Percentiles rank a stretch among this genome's conserved stretches.
phyloP scores from a whole-genome alignment of 92 coral and sea anemone genomes.

The Pocillopora grandis region DNA sequence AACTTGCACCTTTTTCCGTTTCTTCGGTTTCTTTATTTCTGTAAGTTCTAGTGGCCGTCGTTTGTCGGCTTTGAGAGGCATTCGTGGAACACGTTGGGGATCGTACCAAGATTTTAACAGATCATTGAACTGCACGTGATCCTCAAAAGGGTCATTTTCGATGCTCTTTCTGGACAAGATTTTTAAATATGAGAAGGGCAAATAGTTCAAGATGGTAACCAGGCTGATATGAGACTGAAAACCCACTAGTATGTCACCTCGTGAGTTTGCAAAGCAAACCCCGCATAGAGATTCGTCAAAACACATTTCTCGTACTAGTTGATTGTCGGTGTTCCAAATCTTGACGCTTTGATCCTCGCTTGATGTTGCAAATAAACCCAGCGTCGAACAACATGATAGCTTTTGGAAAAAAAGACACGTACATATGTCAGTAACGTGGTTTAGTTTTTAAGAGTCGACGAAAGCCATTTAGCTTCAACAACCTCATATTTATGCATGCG shows the following conservation, averaged over 20 bases:
- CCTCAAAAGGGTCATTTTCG: slow-evolving; percentile 79
- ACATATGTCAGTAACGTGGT: neutral
- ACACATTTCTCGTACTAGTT: slow-evolving; percentile 84
- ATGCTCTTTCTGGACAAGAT: slow-evolving; percentile 77
- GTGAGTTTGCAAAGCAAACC: slow-evolving; percentile 95
- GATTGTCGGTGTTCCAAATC: slow-evolving; percentile 92
- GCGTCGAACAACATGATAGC: slow-evolving; percentile 85
- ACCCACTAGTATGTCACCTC: slow-evolving; percentile 96
- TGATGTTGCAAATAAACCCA: slow-evolving; percentile 95
- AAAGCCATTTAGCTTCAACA: too few relatives aligned
- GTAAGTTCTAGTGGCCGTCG: slow-evolving; percentile 57
- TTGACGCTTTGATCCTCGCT: slow-evolving; percentile 90
- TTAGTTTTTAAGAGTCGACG: too few relatives aligned
- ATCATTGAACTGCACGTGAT: slow-evolving; percentile 88
- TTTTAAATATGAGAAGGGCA: slow-evolving; percentile 83
- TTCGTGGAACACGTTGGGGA: slow-evolving; percentile 74
- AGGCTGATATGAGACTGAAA: slow-evolving; percentile 95
- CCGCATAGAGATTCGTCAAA: slow-evolving; percentile 94
- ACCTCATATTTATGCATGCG: neutral
- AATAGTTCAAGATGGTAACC: slow-evolving; percentile 78
- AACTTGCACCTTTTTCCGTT: slow-evolving; percentile 30
- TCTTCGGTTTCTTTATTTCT: slow-evolving; percentile 18
- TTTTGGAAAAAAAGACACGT: slow-evolving; percentile 3
- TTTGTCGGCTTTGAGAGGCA: slow-evolving; percentile 77
- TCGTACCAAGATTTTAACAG: slow-evolving; percentile 88